Evolutionary conservation across 2,113 vertebrate species (phyloP).

Genomic region (Poeciliopsis turrubarensis): DNA sequence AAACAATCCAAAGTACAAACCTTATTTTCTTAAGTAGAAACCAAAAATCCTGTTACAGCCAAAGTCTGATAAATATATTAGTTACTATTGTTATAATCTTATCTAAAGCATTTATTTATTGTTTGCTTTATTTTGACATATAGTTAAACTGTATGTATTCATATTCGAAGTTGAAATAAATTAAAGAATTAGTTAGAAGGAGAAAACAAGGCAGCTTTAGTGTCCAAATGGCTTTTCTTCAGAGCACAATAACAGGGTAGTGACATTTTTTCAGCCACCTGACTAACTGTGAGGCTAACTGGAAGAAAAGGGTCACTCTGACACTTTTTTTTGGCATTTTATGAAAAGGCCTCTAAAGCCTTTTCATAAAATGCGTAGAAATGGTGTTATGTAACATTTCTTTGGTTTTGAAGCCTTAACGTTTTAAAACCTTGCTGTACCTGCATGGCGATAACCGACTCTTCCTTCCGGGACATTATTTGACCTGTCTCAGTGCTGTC

Average conservation of each 20-base stretch:
- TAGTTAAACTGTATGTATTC: not conserved
- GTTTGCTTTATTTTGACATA: not conserved
- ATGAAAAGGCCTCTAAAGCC: not conserved
- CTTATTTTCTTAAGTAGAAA: not conserved
- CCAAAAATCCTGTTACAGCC: not conserved
- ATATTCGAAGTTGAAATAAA: not conserved
- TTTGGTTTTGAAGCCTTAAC: not conserved
- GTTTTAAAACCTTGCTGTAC: not conserved
- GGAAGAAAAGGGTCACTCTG: not conserved
- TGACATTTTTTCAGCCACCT: not conserved
- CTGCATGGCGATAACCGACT: not conserved
- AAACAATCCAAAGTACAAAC: not conserved
- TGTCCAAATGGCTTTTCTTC: too few species aligned
- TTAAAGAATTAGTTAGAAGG: not conserved
- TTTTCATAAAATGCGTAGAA: too few species aligned
- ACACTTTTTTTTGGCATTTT: not conserved
- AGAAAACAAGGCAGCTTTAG: not conserved
- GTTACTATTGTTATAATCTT: not conserved
- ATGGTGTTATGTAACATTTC: not conserved
- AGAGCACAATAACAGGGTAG: not conserved
- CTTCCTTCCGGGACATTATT: constrained; percentile 8
- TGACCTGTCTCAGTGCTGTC: not conserved
- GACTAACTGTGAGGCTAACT: not conserved
- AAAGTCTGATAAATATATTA: not conserved
- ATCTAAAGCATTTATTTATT: not conserved